phyloP scores from a whole-genome alignment of 1,140 invertebrate species.

The Bathynomus jamesi region DNA sequence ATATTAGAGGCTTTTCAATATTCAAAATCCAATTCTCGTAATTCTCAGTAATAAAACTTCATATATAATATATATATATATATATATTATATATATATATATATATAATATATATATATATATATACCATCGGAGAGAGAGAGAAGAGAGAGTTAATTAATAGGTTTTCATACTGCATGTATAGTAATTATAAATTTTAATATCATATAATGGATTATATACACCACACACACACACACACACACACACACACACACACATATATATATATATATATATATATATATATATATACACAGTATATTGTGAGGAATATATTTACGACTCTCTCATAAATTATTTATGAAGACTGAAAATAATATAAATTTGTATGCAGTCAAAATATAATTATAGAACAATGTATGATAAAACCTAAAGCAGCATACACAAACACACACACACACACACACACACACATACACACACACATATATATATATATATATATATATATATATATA shows the following conservation, averaged over 20 bases:
- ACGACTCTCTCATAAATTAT: background rate
- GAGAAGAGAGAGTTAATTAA: background rate
- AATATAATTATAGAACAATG: no score
- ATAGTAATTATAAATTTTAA: background rate
- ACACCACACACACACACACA: background rate
- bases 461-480: background rate
- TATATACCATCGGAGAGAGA: no score
- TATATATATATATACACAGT: background rate
- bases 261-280: background rate
- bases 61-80: no score
- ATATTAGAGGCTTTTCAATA: background rate
- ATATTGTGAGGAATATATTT: background rate
- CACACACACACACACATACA: background rate
- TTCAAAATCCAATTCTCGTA: background rate
- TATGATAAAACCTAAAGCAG: no score
- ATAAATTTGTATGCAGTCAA: no score
- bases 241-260: background rate
- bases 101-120: no score
- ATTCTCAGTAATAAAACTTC: no score
- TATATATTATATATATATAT: no score
- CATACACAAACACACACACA: no score
- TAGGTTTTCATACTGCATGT: background rate
- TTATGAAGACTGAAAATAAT: no score
- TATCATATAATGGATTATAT: background rate
- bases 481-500: conserved; percentile 1